Conservation (phyloP, 1,140 invertebrate species). For the Drosophila funebris region DNA sequence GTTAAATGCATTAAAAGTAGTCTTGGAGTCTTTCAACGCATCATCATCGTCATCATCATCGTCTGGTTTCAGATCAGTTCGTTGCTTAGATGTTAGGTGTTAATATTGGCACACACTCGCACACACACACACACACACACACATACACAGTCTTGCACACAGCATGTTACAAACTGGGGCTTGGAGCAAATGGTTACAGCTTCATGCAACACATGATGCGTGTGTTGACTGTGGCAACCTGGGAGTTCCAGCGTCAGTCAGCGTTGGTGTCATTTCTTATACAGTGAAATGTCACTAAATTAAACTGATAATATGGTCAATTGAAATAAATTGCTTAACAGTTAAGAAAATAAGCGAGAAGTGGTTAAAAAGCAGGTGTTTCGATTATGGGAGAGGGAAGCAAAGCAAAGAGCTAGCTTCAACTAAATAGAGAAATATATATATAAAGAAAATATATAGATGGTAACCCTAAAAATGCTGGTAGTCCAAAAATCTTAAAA, state of each 20-base stretch:
- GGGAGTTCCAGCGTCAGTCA: slow-evolving; percentile 61
- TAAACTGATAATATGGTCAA: neutral
- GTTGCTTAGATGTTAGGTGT: slow-evolving; percentile 40
- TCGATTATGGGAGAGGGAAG: too few species aligned
- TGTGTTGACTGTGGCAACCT: slow-evolving; percentile 48
- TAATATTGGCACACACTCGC: slow-evolving; percentile 45
- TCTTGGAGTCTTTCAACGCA: slow-evolving; percentile 44
- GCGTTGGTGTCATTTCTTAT: slow-evolving; percentile 64
- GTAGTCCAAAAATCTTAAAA: too few species aligned
- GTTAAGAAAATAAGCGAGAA: too few species aligned
- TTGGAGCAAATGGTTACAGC: slow-evolving; percentile 27
- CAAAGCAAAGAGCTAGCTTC: too few species aligned
- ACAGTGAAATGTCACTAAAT: neutral
- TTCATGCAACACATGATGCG: slow-evolving; percentile 30
- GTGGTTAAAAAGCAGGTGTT: too few species aligned
- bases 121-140: neutral
- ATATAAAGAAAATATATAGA: neutral
- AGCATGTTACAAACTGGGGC: slow-evolving; percentile 38
- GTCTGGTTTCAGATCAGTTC: slow-evolving; percentile 29
- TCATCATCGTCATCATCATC: slow-evolving; percentile 19
- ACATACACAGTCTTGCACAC: neutral
- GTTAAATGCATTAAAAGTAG: slow-evolving; percentile 54
- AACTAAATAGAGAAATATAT: too few species aligned
- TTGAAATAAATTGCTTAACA: too few species aligned
- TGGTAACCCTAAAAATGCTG: too few species aligned